Base-by-base conservation (phyloP, 2,113 vertebrate species). In the Dipodomys stephensi region DNA sequence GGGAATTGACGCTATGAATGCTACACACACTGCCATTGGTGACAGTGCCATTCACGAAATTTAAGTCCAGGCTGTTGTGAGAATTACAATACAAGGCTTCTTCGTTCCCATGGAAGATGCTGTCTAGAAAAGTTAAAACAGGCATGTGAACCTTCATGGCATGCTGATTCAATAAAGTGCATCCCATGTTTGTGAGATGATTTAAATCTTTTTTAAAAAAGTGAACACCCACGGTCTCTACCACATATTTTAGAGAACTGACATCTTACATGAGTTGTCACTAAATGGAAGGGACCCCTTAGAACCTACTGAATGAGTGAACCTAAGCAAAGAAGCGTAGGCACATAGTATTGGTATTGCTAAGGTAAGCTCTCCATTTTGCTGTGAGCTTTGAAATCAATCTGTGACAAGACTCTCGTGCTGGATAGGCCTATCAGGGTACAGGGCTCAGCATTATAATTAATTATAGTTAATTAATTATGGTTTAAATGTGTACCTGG, bases 21-120 rank as follows among this genome's bases (percentile, higher is more conserved):
- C 99, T 99, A 94, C 99, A 99, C 93, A 99, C 99, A 0, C 99
- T 99, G 77, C 99, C 99, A 0, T 99, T 99, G 93, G 98, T 98
- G 68, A 99, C 98, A 0, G 98, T 99, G 69, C 99, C 99, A 1
- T 99, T 99, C n/a, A 99, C 96, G 92, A 98, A 99, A 67, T 98
- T 98, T 35, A 98, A 98, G 91, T 99, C 99, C 96, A 99, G 98
- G 97, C 99, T 99, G 90, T 98, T 99, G 98, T 99, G 99, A 32
- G 99, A 99, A 91, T 99, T 98, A 97, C 98, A 99, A 94, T 99
- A 99, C 27, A 99, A 98, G 76, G 98, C 97, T 76, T 98, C 98
- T 92, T 99, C 99, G n/a, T 98, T 98, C n/a, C 99, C 99, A 20
- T 99, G 99, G 97, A 99, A 99, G 97, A 99, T 99, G 97, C 99